Base-by-base conservation (phyloP, 2,888 invertebrate genomes). In the Hydropsyche betteni region DNA sequence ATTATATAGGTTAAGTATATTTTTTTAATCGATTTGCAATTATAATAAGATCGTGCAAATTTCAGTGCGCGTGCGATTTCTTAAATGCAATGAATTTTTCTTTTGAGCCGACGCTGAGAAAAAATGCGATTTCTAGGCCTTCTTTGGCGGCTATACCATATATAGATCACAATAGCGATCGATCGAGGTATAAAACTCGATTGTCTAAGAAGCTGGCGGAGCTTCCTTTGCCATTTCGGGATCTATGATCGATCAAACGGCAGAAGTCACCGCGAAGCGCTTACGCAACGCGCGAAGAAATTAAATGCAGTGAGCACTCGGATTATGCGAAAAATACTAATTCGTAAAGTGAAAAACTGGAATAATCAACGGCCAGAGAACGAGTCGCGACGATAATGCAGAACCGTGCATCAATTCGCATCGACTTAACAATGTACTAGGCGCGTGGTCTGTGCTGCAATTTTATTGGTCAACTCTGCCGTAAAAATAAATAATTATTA, bases 111-210 rank as follows among this genome's bases (percentile, higher is more conserved):
- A 34, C 36, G 34, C 5, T 33, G 64, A 34, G 34, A 34, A 36
- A 64, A 64, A 64, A 64, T 64, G 64, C 64, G 36, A 64, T 64
- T 36, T 64, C 64, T 64, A 64, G 14, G 10, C 64, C 72, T 7
- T 55, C 58, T 61, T 38, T n/a, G 70, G 52, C 51, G 33, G 7
- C 10, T 5, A 34, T 12, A 34, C 77, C 77, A 68, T 77, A 77
- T 77, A 75, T 38, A 77, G 77, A 76, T 70, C 61, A 77, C 77
- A 77, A 77, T 77, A 74, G 75, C 75, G 55, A 72, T 72, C 36
- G 68, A 74, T 73, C 74, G 74, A 71, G 53, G 38, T 51, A 53
- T 58, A 61, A 36, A 55, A 72, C 72, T 72, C 52, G 72, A 72
- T 72, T 72, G 72, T 72, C 72, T 72, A 72, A 72, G 44, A 10